These are phyloP conservation scores for Ectemnius lituratus DNA, from an alignment of 2,888 invertebrate genomes.

Conservation along the genomic window DNA sequence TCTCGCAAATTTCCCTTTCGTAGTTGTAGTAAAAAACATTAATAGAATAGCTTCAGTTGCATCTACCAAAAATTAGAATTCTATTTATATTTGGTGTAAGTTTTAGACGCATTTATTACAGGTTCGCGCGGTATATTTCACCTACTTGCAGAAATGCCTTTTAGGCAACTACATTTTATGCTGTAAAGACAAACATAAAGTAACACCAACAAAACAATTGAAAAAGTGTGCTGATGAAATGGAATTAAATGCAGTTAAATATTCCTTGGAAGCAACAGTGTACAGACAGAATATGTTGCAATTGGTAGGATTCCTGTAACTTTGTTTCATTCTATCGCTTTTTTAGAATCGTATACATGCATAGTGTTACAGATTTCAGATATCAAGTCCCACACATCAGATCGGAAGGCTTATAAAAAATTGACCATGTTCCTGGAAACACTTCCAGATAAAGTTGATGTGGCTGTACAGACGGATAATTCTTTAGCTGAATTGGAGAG, in stretches of 20 bases:
- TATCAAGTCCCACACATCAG: slow-evolving; percentile 63
- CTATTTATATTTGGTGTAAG: neutral
- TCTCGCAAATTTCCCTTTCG: slow-evolving; percentile 16
- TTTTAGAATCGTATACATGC: slow-evolving; percentile 23
- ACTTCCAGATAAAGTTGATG: slow-evolving; percentile 56
- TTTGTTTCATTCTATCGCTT: neutral
- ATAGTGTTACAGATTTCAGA: slow-evolving; percentile 63
- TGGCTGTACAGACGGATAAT: slow-evolving; percentile 65
- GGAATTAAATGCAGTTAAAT: slow-evolving; percentile 66
- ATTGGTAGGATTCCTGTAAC: slow-evolving; percentile 57
- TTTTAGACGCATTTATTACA: slow-evolving; percentile 31
- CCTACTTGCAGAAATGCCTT: slow-evolving; percentile 69
- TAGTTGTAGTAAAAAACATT: neutral
- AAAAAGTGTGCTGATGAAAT: slow-evolving; percentile 67
- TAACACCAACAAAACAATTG: slow-evolving; percentile 52
- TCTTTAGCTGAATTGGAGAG: slow-evolving; percentile 35
- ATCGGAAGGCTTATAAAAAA: slow-evolving; percentile 64
- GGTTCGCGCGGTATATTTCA: slow-evolving; percentile 70
- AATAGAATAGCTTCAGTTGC: neutral
- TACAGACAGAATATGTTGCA: slow-evolving; percentile 69
- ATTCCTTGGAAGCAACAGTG: slow-evolving; percentile 64
- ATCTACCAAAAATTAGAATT: slow-evolving; percentile 5
- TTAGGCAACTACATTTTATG: slow-evolving; percentile 66
- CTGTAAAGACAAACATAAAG: slow-evolving; percentile 53
- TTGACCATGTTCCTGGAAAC: slow-evolving; percentile 61